Conservation (phyloP, 1,140 invertebrate species). For the Cyclina sinensis region DNA sequence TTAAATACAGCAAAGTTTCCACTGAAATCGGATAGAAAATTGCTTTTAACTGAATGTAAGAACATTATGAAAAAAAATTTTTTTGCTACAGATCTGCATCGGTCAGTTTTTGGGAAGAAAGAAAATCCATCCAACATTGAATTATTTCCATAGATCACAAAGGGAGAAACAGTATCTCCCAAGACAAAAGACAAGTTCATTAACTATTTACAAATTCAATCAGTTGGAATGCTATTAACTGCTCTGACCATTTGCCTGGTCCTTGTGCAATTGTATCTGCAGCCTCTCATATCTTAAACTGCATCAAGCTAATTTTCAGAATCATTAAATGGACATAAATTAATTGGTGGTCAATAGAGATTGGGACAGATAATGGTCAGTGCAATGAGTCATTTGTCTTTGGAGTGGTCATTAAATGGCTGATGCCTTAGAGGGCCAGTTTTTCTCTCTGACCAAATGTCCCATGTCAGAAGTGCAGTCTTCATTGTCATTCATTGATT, state of each 20-base stretch:
- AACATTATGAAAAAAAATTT: too few species aligned
- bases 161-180: neutral
- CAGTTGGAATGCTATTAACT: neutral
- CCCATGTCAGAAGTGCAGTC: neutral
- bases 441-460: neutral
- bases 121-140: neutral
- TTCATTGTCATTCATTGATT: constrained; percentile 25
- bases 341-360: constrained; percentile 32
- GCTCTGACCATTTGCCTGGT: neutral
- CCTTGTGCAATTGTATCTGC: neutral
- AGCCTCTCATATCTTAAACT: neutral
- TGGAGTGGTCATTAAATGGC: neutral
- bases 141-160: neutral
- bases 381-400: constrained; percentile 8
- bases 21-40: too few species aligned
- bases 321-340: constrained; percentile 24
- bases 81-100: too few species aligned
- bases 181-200: neutral
- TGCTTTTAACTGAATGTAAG: too few species aligned
- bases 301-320: neutral
- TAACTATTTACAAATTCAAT: neutral
- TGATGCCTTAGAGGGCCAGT: neutral
- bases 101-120: neutral
- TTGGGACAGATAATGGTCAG: constrained; percentile 22
- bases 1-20: too few species aligned